A percentile compares a stretch with the other conserved stretches of the same genome.
phyloP scores from a whole-genome alignment of 2,113 vertebrate species.

The Ammodytes marinus region DNA sequence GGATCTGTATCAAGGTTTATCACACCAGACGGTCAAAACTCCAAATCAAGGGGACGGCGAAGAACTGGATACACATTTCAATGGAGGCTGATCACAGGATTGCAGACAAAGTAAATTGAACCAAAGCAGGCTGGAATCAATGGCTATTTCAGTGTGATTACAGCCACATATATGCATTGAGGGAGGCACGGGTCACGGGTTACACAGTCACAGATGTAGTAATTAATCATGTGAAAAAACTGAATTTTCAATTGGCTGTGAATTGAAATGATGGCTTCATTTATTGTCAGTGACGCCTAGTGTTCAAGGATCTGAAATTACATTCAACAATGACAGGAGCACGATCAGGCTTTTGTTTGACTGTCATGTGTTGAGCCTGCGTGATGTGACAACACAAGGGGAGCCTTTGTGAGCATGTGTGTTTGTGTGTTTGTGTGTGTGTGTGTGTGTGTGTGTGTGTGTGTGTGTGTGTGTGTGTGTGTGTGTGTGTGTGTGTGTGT shows the following conservation, averaged over 20 bases:
- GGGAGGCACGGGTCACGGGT: conserved; percentile 43
- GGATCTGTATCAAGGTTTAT: conserved; percentile 64
- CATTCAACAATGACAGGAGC: conserved; percentile 50
- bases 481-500: conserved; percentile 12
- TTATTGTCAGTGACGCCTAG: conserved; percentile 46
- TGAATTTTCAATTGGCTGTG: conserved; percentile 34
- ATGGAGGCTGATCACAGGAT: conserved; percentile 34
- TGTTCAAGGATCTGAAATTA: conserved; percentile 61
- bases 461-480: neutral
- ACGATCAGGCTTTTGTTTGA: conserved; percentile 47
- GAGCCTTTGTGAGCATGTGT: conserved; percentile 33
- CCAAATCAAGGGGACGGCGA: conserved; percentile 26
- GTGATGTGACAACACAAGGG: conserved; percentile 44
- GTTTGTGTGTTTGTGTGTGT: conserved; percentile 14
- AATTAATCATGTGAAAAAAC: conserved; percentile 49
- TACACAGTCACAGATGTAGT: conserved; percentile 25
- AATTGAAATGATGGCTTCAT: conserved; percentile 54
- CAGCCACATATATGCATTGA: conserved; percentile 36
- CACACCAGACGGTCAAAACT: conserved; percentile 50
- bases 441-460: neutral
- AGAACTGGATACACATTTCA: conserved; percentile 5
- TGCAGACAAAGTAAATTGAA: conserved; percentile 12
- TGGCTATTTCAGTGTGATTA: conserved; percentile 36
- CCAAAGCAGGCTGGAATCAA: conserved; percentile 20
- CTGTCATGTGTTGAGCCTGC: conserved; percentile 56